Evolutionary conservation across 1,140 invertebrate genomes (phyloP), one percentile per base, ranked within the genome.

Genomic region (Drosophila sulfurigaster): DNA sequence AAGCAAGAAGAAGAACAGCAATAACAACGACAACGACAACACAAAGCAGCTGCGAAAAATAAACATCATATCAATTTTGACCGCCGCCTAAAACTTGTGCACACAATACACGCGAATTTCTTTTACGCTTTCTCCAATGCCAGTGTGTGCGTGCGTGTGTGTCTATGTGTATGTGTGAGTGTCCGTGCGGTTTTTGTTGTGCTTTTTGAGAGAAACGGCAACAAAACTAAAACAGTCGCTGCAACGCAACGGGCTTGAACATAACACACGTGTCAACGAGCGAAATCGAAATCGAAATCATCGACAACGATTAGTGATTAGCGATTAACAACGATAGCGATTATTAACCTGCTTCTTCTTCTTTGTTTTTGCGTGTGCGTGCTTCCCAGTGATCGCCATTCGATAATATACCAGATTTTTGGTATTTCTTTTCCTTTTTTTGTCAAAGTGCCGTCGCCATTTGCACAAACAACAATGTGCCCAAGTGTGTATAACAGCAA

Each of bases 1-100:
- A 76, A 25, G 25, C 59, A 65, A 38, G 7, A 38, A 38, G 7
- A 38, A 38, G 35, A 38, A 5, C 48, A 63, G 28, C 32, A 56
- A 41, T 13, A 58, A 58, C 56, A 38, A 30, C 11, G 20, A 59
- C 20, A 43, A 46, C 20, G 3, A 51, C 59, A 69, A 51, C 64
- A 59, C 74, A 76, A 25, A 25, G 32, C 56, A 59, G n/a, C 32
- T 30, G 15, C 15, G 16, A 28, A 48, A 52, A 41, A 11, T 1
- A 51, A 69, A 57, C 28, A 10, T 13, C 63, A 20, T 2, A 68
- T 51, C 32, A 57, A 46, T 38, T 38, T 25, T 43, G 3, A 65
- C 45, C 69, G 73, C 56, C 59, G 60, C 38, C 46, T 43, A 46
- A 70, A 69, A 52, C 41, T 43, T 43, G 62, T 32, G 63, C 54